Evolutionary conservation across 2,888 invertebrate species (phyloP).

Genomic region (Amblyjoppa fuscipennis): DNA sequence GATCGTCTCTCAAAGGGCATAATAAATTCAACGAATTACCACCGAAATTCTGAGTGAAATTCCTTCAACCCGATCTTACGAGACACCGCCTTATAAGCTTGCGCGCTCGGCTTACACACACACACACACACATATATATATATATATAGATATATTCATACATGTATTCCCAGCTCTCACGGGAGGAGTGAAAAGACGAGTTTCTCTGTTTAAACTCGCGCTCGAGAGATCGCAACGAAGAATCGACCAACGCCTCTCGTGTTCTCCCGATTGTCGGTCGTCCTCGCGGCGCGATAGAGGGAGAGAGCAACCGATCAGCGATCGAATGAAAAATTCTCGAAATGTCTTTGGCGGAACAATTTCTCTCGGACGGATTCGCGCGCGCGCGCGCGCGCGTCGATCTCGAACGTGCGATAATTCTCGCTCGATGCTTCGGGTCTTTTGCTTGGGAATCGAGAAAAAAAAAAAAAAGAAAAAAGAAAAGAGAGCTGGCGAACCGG

Average conservation of each 20-base stretch:
- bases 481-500: constrained; percentile 34
- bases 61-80: constrained; percentile 61
- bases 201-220: constrained; percentile 43
- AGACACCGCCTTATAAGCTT: constrained; percentile 64
- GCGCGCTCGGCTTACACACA: constrained; percentile 6
- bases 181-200: constrained; percentile 55
- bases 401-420: constrained; percentile 68
- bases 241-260: constrained; percentile 63
- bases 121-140: no score
- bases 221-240: constrained; percentile 59
- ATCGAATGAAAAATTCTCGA: constrained; percentile 66
- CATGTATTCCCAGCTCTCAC: constrained; percentile 19
- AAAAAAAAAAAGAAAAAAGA: constrained; percentile 50
- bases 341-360: constrained; percentile 71
- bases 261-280: constrained; percentile 45
- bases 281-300: constrained; percentile 25
- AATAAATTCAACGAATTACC: constrained; percentile 66
- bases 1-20: constrained; percentile 48
- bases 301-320: constrained; percentile 17
- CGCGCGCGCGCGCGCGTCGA: constrained; percentile 70
- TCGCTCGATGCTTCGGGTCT: constrained; percentile 56
- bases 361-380: constrained; percentile 62
- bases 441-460: constrained; percentile 56
- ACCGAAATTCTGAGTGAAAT: constrained; percentile 67
- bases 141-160: constrained; percentile 8